These are phyloP conservation scores for Serilophus lunatus DNA, from an alignment of 2,113 vertebrate genomes.

Conservation along the genomic window DNA sequence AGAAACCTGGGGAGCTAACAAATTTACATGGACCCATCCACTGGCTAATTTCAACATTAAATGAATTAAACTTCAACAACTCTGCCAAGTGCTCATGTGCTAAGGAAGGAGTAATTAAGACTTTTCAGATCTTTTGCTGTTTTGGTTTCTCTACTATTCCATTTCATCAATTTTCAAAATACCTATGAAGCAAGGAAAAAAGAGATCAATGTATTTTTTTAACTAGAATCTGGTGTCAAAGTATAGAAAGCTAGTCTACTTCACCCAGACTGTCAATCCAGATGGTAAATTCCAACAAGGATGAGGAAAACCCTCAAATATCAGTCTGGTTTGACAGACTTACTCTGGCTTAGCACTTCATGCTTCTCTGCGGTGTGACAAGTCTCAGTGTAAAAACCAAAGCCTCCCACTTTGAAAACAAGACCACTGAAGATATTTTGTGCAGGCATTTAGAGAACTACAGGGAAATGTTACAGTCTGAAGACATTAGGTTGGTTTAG, in stretches of 20 bases:
- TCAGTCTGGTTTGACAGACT: neutral
- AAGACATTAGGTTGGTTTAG: neutral
- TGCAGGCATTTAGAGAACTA: neutral
- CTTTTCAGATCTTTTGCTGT: neutral
- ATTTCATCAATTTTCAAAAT: neutral
- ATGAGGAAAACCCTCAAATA: neutral
- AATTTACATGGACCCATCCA: rapidly evolving
- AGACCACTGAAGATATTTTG: neutral
- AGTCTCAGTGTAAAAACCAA: neutral
- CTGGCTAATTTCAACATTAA: neutral
- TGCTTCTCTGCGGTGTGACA: neutral
- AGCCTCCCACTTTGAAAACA: neutral
- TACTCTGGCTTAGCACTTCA: neutral
- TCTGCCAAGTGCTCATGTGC: neutral
- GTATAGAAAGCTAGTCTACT: neutral
- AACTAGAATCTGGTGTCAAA: neutral
- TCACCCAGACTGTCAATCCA: neutral
- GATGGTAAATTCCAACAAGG: neutral
- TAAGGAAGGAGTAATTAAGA: neutral
- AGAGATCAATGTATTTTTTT: neutral
- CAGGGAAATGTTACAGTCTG: neutral
- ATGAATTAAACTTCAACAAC: neutral
- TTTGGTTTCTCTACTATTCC: neutral
- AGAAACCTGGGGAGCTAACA: neutral
- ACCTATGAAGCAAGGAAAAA: neutral